Conservation (phyloP, 2,113 vertebrate genomes). For the Ammodytes dubius region DNA sequence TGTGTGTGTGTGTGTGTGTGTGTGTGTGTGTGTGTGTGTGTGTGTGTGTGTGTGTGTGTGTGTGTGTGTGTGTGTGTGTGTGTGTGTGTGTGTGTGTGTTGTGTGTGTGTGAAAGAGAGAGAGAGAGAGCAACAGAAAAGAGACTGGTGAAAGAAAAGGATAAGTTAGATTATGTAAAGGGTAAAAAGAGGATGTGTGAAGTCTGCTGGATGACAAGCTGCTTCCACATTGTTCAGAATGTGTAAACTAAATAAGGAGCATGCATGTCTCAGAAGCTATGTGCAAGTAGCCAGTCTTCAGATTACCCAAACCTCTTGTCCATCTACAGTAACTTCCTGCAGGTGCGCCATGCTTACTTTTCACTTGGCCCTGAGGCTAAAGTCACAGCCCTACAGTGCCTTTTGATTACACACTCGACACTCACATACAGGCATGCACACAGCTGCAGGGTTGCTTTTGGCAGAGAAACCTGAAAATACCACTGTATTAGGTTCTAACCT, state of each 20-base stretch:
- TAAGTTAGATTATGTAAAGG: slow-evolving; percentile 3
- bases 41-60: too few relatives aligned
- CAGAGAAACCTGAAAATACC: slow-evolving; percentile 64
- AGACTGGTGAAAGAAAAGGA: background rate
- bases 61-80: too few relatives aligned
- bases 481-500: slow-evolving; percentile 62
- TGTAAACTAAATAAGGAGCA: background rate
- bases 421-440: slow-evolving; percentile 19
- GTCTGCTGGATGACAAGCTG: slow-evolving; percentile 5
- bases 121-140: background rate
- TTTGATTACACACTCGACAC: slow-evolving; percentile 38
- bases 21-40: too few relatives aligned
- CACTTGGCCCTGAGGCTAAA: slow-evolving; percentile 47
- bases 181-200: background rate
- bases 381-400: slow-evolving; percentile 28
- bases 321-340: slow-evolving; percentile 55
- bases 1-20: too few relatives aligned
- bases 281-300: background rate
- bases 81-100: too few relatives aligned
- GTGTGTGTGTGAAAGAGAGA: too few relatives aligned
- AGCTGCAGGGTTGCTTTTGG: slow-evolving; percentile 65
- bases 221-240: background rate
- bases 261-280: background rate
- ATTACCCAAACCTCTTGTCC: slow-evolving; percentile 33
- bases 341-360: slow-evolving; percentile 61